phyloP scores from a whole-genome alignment of 2,113 vertebrate species.

The Suncus etruscus region DNA sequence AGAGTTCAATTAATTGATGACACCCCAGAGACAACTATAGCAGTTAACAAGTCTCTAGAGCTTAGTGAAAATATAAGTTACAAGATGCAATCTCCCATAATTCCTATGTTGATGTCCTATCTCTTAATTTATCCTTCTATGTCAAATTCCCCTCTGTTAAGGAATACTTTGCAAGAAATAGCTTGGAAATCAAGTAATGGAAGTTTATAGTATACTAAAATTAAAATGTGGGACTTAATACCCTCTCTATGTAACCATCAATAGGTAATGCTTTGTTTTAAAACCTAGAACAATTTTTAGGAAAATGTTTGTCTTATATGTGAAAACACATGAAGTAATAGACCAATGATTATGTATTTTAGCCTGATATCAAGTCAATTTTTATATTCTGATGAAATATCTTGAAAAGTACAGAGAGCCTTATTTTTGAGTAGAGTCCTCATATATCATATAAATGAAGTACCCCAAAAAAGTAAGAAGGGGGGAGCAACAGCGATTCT shows the following conservation, averaged over 20 bases:
- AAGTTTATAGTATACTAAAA: conserved; percentile 71
- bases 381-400: conserved; percentile 12
- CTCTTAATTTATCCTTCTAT: conserved; percentile 75
- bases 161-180: conserved; percentile 70
- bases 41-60: conserved; percentile 89
- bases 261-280: conserved; percentile 38
- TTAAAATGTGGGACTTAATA: conserved; percentile 10
- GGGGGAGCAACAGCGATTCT: not conserved
- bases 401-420: not conserved
- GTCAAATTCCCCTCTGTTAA: conserved; percentile 62
- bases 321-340: not conserved
- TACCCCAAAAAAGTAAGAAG: not conserved
- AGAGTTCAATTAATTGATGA: conserved; percentile 91
- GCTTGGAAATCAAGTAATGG: conserved; percentile 43
- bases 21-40: conserved; percentile 86
- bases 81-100: conserved; percentile 78
- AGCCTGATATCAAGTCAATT: not conserved
- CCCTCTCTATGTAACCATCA: conserved; percentile 2
- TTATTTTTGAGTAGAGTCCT: not conserved
- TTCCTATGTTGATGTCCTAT: conserved; percentile 73
- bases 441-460: not conserved
- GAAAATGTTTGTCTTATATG: conserved; percentile 26
- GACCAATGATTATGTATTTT: not conserved
- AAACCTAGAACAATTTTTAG: conserved; percentile 2
- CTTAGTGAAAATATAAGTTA: conserved; percentile 86